Evolutionary conservation across 2,888 invertebrate genomes (phyloP).

Genomic region (Eretmocerus hayati): DNA sequence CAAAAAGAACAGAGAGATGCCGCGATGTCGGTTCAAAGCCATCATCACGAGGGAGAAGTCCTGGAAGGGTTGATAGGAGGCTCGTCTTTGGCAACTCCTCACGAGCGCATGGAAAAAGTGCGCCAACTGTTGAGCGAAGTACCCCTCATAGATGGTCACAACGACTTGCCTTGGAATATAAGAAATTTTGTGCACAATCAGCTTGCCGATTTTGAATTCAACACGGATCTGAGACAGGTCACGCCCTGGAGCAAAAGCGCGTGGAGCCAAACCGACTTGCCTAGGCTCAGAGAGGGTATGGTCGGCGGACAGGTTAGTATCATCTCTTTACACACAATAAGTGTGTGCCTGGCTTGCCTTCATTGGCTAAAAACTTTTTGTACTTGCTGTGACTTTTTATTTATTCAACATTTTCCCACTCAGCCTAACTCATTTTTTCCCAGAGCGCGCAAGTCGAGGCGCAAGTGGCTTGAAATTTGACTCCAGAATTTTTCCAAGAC

Average conservation of each 20-base stretch:
- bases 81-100: constrained; percentile 48
- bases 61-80: too few relatives aligned
- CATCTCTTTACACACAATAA: not conserved
- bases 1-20: too few relatives aligned
- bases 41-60: too few relatives aligned
- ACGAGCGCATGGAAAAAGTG: constrained; percentile 56
- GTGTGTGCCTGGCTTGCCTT: too few relatives aligned
- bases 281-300: constrained; percentile 64
- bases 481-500: too few relatives aligned
- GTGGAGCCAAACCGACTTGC: constrained; percentile 75
- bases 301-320: constrained; percentile 65
- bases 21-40: too few relatives aligned
- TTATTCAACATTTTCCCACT: too few relatives aligned
- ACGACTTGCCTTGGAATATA: constrained; percentile 85
- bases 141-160: constrained; percentile 62
- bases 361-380: too few relatives aligned
- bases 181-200: constrained; percentile 80
- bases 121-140: constrained; percentile 59
- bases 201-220: constrained; percentile 58
- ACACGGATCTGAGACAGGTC: constrained; percentile 61
- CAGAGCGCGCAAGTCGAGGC: too few relatives aligned
- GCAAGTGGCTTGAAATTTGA: too few relatives aligned
- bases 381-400: too few relatives aligned
- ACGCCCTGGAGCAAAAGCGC: constrained; percentile 69
- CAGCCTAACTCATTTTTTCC: too few relatives aligned